phyloP scores from a whole-genome alignment of 1,140 invertebrate genomes.

The roundworm (Caenorhabditis elegans) region DNA sequence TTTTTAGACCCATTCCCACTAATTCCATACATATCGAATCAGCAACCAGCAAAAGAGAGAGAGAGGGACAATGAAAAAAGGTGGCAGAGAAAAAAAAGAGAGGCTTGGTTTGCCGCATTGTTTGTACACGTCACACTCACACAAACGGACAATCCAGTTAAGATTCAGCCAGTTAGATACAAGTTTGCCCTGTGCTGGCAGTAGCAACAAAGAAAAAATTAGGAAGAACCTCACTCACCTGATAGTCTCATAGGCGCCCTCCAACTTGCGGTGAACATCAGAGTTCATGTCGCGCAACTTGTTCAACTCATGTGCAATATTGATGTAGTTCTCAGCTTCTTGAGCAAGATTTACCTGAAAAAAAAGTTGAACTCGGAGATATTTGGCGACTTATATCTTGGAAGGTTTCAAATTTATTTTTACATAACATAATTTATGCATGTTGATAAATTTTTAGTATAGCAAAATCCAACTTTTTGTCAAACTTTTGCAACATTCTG shows the following conservation, averaged over 20 bases:
- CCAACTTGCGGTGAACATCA: constrained; percentile 70
- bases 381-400: too few species aligned
- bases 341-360: constrained; percentile 77
- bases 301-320: constrained; percentile 62
- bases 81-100: background rate
- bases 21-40: background rate
- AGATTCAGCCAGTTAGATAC: constrained; percentile 55
- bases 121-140: constrained; percentile 23
- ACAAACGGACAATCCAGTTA: constrained; percentile 23
- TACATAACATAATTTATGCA: too few species aligned
- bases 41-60: background rate
- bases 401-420: too few species aligned
- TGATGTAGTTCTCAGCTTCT: constrained; percentile 71
- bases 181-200: constrained; percentile 68
- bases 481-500: too few species aligned
- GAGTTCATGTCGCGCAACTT: constrained; percentile 65
- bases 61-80: background rate
- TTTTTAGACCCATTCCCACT: background rate
- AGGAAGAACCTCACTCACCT: constrained; percentile 60
- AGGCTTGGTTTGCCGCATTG: constrained; percentile 10
- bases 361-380: background rate
- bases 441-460: too few species aligned
- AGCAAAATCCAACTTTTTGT: too few species aligned
- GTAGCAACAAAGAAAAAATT: background rate
- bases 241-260: constrained; percentile 81